Percentiles rank a stretch among this genome's conserved stretches.
Evolutionary conservation across 1,140 invertebrate genomes (phyloP).

Genomic region (Nebria ingens): DNA sequence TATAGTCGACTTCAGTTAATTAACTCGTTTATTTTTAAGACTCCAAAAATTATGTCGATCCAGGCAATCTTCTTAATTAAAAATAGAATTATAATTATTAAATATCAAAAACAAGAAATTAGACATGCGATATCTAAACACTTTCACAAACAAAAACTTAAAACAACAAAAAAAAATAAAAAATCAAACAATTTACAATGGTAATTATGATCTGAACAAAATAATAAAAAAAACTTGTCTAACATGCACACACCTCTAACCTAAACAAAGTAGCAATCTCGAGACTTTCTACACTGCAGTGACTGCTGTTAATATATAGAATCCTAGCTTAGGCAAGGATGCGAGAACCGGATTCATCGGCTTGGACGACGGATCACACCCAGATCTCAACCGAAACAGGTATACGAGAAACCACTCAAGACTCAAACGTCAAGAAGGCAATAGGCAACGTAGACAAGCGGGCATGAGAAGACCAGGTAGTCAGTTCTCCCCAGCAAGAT

Average conservation of each 20-base stretch:
- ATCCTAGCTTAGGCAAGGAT: too few relatives aligned
- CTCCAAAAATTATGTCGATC: too few relatives aligned
- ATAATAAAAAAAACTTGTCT: too few relatives aligned
- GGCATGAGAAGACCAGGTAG: too few relatives aligned
- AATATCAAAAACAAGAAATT: too few relatives aligned
- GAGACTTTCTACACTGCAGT: slow-evolving; percentile 1
- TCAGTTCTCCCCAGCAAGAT: too few relatives aligned
- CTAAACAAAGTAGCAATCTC: neutral
- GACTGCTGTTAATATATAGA: neutral
- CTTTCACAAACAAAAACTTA: too few relatives aligned
- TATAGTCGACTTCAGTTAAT: too few relatives aligned
- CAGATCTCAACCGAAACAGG: neutral
- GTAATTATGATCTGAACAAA: neutral
- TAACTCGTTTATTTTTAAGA: too few relatives aligned
- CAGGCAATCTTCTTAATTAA: too few relatives aligned
- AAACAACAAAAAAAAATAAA: neutral
- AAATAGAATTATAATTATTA: too few relatives aligned
- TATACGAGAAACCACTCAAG: neutral
- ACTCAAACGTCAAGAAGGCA: neutral
- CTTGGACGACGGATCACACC: neutral
- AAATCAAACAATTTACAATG: neutral
- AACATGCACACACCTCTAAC: neutral
- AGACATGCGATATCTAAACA: too few relatives aligned
- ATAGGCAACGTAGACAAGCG: neutral
- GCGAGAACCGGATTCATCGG: slow-evolving; percentile 1